phyloP scores from a whole-genome alignment of 2,888 invertebrate genomes.

The Pristionchus entomophagus region DNA sequence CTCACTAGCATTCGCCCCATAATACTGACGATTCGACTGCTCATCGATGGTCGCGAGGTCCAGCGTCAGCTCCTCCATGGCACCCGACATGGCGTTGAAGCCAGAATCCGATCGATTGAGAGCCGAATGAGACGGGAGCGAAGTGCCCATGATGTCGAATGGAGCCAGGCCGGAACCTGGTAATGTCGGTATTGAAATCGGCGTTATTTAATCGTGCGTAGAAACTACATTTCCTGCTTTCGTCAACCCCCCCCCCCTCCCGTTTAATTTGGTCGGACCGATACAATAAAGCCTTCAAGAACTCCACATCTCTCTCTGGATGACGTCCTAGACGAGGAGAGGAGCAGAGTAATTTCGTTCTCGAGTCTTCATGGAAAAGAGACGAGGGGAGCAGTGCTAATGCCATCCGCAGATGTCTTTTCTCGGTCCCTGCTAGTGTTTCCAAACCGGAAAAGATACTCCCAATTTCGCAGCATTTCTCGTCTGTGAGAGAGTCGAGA shows the following conservation, averaged over 20 bases:
- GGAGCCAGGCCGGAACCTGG: slow-evolving; percentile 47
- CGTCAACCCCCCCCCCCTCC: slow-evolving; percentile 7
- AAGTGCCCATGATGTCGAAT: slow-evolving; percentile 51
- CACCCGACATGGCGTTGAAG: slow-evolving; percentile 50
- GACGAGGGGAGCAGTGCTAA: background rate
- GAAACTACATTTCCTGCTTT: background rate
- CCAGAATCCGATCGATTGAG: slow-evolving; percentile 60
- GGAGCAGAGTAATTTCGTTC: slow-evolving; percentile 8
- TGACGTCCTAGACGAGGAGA: slow-evolving; percentile 8
- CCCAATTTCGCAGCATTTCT: too few relatives aligned
- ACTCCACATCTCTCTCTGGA: background rate
- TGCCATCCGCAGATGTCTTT: slow-evolving; percentile 9
- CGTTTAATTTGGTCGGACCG: slow-evolving; percentile 34
- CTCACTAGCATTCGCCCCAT: slow-evolving; percentile 43
- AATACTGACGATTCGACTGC: slow-evolving; percentile 45
- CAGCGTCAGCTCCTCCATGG: slow-evolving; percentile 63
- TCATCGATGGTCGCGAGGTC: slow-evolving; percentile 65
- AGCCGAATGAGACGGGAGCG: slow-evolving; percentile 58
- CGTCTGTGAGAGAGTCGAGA: too few relatives aligned
- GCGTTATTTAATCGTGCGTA: background rate
- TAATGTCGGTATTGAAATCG: background rate
- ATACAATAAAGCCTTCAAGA: slow-evolving; percentile 2
- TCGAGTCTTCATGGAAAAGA: slow-evolving; percentile 9
- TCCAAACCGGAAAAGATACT: too few relatives aligned
- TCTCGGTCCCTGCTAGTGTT: too few relatives aligned